Evolutionary conservation across 2,888 invertebrate genomes (phyloP).

Genomic region (Portevinia maculata): DNA sequence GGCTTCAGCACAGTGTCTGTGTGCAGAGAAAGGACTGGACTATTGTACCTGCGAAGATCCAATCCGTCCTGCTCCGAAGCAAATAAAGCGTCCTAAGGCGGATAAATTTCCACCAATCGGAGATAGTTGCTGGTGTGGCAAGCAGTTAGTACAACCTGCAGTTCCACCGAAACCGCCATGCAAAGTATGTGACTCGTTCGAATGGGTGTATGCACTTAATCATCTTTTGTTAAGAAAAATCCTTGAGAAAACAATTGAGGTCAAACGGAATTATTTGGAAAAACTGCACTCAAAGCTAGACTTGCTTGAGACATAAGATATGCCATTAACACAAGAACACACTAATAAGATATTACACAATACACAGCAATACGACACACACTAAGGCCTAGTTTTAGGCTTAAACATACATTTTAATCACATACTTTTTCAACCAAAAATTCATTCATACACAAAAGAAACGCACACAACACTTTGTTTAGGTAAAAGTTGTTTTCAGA

Average conservation of each 20-base stretch:
- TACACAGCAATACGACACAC: neutral
- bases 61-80: slow-evolving; percentile 59
- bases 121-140: slow-evolving; percentile 81
- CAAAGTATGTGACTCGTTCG: slow-evolving; percentile 80
- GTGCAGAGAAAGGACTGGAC: slow-evolving; percentile 79
- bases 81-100: slow-evolving; percentile 54
- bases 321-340: slow-evolving; percentile 21
- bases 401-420: slow-evolving; percentile 35
- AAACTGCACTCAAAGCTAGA: slow-evolving; percentile 77
- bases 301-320: slow-evolving; percentile 72
- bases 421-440: slow-evolving; percentile 7
- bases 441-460: slow-evolving; percentile 19
- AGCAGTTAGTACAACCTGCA: slow-evolving; percentile 81
- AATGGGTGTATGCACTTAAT: slow-evolving; percentile 78
- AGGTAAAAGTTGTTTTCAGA: slow-evolving; percentile 21
- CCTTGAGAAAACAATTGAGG: slow-evolving; percentile 77
- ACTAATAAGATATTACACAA: slow-evolving; percentile 2
- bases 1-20: slow-evolving; percentile 79
- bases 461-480: slow-evolving; percentile 33
- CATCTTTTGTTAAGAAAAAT: slow-evolving; percentile 78
- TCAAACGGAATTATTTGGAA: slow-evolving; percentile 76
- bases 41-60: slow-evolving; percentile 76
- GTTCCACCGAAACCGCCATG: slow-evolving; percentile 77
- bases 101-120: slow-evolving; percentile 79
- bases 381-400: slow-evolving; percentile 53